Conservation (phyloP, 37 sponge, comb jelly and placozoan genomes). For the Halichondria panicea region DNA sequence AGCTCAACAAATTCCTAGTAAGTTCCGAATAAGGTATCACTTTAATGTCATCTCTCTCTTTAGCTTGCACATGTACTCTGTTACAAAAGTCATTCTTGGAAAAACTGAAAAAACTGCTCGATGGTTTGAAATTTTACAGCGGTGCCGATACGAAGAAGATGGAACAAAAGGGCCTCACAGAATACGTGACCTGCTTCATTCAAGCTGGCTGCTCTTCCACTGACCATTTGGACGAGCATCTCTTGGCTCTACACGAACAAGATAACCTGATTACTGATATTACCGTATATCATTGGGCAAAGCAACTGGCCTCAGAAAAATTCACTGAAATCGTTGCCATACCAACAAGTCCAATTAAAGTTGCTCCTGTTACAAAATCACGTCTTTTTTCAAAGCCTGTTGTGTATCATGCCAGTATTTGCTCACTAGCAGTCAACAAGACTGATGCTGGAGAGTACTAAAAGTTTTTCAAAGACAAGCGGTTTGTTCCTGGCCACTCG, state of each 20-base stretch:
- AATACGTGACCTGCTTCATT: too few relatives aligned
- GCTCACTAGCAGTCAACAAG: background rate
- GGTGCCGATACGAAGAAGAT: too few relatives aligned
- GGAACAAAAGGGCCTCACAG: too few relatives aligned
- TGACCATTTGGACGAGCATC: background rate
- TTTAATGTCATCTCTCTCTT: too few relatives aligned
- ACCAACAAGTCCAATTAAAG: background rate
- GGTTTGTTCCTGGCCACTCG: conserved; percentile 1
- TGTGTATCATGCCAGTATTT: conserved; percentile 12
- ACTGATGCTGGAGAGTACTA: background rate
- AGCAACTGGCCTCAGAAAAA: background rate
- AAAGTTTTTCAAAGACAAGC: conserved; percentile 1
- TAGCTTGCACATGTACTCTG: too few relatives aligned
- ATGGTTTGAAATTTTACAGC: too few relatives aligned
- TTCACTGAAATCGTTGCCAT: background rate
- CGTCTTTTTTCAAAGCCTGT: conserved; percentile 1
- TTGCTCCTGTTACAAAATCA: background rate
- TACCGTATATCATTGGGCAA: background rate
- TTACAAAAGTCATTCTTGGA: too few relatives aligned
- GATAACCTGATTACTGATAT: background rate
- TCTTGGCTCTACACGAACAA: background rate
- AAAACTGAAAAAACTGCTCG: too few relatives aligned
- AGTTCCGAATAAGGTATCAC: too few relatives aligned
- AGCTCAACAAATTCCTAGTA: too few relatives aligned
- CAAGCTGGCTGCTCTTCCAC: too few relatives aligned